Conservation (phyloP, 2,888 invertebrate species). For the Choristoneura rosaceana region DNA sequence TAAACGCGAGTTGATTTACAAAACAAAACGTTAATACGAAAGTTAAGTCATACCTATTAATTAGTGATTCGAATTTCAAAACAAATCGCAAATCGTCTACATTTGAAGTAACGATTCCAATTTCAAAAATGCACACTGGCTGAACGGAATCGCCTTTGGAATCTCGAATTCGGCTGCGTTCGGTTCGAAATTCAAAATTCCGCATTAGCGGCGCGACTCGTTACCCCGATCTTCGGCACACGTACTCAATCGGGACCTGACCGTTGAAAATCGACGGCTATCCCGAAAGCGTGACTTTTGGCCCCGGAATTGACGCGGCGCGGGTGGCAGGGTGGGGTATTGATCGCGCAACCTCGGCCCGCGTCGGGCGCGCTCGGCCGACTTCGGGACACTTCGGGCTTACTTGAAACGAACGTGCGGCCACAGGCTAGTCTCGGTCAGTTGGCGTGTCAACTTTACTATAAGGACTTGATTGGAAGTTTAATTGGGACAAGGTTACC, state of each 20-base stretch:
- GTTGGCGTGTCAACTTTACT: slow-evolving; percentile 76
- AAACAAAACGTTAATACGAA: background rate
- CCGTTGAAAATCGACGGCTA: slow-evolving; percentile 78
- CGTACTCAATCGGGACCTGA: slow-evolving; percentile 68
- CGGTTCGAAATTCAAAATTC: slow-evolving; percentile 57
- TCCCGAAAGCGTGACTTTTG: slow-evolving; percentile 82
- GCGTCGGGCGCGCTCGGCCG: slow-evolving; percentile 73
- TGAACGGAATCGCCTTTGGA: slow-evolving; percentile 13
- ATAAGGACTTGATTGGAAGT: slow-evolving; percentile 77
- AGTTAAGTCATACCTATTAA: background rate
- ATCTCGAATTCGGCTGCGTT: slow-evolving; percentile 49
- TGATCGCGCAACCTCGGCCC: slow-evolving; percentile 76
- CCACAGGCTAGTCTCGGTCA: slow-evolving; percentile 70
- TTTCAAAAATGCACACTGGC: slow-evolving; percentile 27
- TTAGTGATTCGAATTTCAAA: background rate
- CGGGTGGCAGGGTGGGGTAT: slow-evolving; percentile 75
- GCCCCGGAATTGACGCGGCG: slow-evolving; percentile 79
- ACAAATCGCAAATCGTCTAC: background rate
- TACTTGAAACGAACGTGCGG: slow-evolving; percentile 70
- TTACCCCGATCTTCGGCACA: slow-evolving; percentile 58
- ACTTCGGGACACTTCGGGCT: slow-evolving; percentile 73
- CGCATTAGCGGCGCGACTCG: slow-evolving; percentile 57
- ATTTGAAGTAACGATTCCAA: slow-evolving; percentile 8
- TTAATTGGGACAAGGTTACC: slow-evolving; percentile 83
- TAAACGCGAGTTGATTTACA: slow-evolving; percentile 16